phyloP scores from a whole-genome alignment of 2,888 invertebrate species.

The Acleris sparsana region DNA sequence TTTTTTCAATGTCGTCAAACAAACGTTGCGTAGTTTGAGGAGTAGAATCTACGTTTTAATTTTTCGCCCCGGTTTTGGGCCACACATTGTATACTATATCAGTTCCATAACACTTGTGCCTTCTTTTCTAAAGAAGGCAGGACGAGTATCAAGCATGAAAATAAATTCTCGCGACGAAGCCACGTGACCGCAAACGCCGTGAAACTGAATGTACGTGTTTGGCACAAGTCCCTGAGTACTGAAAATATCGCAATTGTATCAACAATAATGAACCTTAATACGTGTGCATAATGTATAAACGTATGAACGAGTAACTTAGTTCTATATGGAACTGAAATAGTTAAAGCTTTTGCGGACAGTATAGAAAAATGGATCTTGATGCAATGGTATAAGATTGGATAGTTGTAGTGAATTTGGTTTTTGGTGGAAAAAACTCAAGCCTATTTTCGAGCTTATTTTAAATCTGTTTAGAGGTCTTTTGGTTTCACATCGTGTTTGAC shows the following conservation, averaged over 20 bases:
- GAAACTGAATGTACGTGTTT: constrained; percentile 59
- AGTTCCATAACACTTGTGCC: too few relatives aligned
- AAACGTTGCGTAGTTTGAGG: too few relatives aligned
- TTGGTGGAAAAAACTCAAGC: too few relatives aligned
- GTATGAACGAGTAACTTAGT: constrained; percentile 4
- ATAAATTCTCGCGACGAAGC: constrained; percentile 57
- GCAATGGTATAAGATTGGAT: constrained; percentile 2
- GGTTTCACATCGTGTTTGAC: too few relatives aligned
- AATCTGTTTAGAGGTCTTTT: too few relatives aligned
- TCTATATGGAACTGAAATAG: constrained; percentile 15
- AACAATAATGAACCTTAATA: constrained; percentile 13
- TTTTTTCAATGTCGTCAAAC: too few relatives aligned
- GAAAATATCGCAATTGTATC: constrained; percentile 5
- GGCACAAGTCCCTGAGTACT: constrained; percentile 48
- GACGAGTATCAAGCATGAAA: constrained; percentile 41
- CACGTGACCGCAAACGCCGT: constrained; percentile 64
- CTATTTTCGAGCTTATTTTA: too few relatives aligned
- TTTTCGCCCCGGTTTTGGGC: too few relatives aligned
- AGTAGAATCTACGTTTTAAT: too few relatives aligned
- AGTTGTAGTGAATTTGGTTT: too few relatives aligned
- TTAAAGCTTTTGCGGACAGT: constrained; percentile 5
- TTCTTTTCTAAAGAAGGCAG: constrained; percentile 4
- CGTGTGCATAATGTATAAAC: neutral
- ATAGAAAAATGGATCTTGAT: constrained; percentile 14
- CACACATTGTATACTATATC: too few relatives aligned